phyloP scores from a whole-genome alignment of 2,797 vertebrate species.

The Babyrousa celebensis region DNA sequence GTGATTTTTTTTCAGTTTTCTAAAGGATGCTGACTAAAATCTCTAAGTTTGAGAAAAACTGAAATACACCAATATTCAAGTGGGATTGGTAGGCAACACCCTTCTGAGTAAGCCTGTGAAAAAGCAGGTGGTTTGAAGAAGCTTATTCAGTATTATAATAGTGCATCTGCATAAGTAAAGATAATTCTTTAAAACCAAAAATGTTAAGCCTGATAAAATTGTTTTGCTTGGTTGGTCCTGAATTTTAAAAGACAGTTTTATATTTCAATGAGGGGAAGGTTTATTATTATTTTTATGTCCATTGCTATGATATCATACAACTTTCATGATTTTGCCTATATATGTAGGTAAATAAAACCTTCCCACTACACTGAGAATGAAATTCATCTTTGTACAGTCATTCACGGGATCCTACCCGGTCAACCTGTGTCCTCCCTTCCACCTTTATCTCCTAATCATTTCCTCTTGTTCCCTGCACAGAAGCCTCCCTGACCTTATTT shows the following conservation, averaged over 20 bases:
- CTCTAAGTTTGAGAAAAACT: neutral
- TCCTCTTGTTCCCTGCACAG: neutral
- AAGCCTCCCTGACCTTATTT: neutral
- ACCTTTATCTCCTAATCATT: neutral
- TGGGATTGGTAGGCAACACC: neutral
- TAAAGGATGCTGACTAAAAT: neutral
- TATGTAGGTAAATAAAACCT: neutral
- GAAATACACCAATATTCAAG: neutral
- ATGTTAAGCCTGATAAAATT: neutral
- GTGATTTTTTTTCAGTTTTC: neutral
- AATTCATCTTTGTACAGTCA: neutral
- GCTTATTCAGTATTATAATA: neutral
- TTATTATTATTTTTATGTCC: neutral
- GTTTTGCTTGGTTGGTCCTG: neutral
- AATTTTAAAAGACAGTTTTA: neutral
- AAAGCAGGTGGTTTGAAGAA: neutral
- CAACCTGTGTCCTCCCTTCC: accelerated
- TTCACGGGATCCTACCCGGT: accelerated
- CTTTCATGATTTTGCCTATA: neutral
- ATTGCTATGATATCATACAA: neutral
- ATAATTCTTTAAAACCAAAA: neutral
- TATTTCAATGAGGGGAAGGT: neutral
- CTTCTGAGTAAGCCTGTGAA: neutral
- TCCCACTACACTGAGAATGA: neutral
- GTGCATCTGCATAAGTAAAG: neutral